A percentile compares a stretch with the other conserved stretches of the same genome.
Evolutionary conservation across 2,888 invertebrate species (phyloP).

Genomic region (Parnassius orleans): DNA sequence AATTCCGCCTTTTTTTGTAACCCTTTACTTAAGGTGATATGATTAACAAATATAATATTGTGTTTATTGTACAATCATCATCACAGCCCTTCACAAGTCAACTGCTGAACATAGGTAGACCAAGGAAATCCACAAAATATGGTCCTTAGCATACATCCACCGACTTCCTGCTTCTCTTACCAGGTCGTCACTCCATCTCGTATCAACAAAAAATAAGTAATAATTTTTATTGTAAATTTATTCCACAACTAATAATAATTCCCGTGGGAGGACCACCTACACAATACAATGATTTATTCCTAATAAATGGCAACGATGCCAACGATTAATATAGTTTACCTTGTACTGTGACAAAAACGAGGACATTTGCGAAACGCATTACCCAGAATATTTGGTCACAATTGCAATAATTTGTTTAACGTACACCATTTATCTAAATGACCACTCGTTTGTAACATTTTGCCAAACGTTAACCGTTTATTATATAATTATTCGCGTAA

Average conservation of each 20-base stretch:
- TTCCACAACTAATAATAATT: conserved; percentile 5
- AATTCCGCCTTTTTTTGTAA: too few relatives aligned
- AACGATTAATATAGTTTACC: conserved; percentile 23
- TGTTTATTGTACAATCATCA: background rate
- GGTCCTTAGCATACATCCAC: too few relatives aligned
- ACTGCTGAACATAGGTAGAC: too few relatives aligned
- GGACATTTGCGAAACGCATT: conserved; percentile 26
- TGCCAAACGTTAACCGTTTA: conserved; percentile 27
- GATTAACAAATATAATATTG: background rate
- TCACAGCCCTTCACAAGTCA: too few relatives aligned
- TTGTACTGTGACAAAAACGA: conserved; percentile 26
- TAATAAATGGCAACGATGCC: conserved; percentile 19
- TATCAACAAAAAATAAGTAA: too few relatives aligned
- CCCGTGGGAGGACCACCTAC: conserved; percentile 1
- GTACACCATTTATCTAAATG: conserved; percentile 29
- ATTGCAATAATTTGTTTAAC: conserved; percentile 29
- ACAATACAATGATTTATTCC: conserved; percentile 15
- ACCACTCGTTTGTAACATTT: conserved; percentile 29
- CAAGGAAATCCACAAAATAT: background rate
- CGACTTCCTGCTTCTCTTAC: too few relatives aligned
- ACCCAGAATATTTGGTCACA: conserved; percentile 28
- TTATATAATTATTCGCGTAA: conserved; percentile 27
- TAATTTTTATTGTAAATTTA: background rate
- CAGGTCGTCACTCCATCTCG: too few relatives aligned
- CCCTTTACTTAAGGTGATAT: too few relatives aligned